Evolutionary conservation across 2,797 vertebrate genomes (phyloP), one percentile per base, ranked within the genome.

Genomic region (Onychomys leucogaster): DNA sequence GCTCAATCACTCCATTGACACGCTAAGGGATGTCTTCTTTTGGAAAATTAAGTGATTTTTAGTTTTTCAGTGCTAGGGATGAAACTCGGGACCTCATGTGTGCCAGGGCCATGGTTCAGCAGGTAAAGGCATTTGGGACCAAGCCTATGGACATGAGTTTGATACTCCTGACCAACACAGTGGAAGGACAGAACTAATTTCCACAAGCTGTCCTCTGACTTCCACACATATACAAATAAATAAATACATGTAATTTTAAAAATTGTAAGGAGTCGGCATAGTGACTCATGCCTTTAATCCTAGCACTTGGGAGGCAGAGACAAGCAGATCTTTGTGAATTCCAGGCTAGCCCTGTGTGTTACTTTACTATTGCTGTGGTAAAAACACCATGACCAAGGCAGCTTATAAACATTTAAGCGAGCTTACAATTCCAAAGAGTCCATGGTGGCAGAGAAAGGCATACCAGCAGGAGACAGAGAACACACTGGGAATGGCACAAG

Each of bases 1-100:
- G 32, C 37, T 94, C 77, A 89, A 0, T 43, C 13, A 41, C 78
- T 81, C 94, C 82, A 69, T 49, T 52, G 46, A 87, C 92, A 95
- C 69, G n/a, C 78, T 94, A 92, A 67, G 78, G 65, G 43, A 82
- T 10, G 49, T 9, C 55, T 29, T 67, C 34, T 89, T 89, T 73
- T 73, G 6, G 17, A 80, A 94, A 61, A 57, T 29, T 46, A 61
- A 61, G 14, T 32, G 43, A 43, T 14, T 67, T 81, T 69, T 73
- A 57, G 82, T 75, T 73, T 61, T 75, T 13, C 21, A 75, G 90
- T 73, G 67, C 21, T 63, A 32, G 55, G 19, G 43, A 63, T 82
- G 55, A 21, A 89, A 82, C 19, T n/a, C 5, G 37, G 76, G 55
- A 57, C 37, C 6, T 80, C 49, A 17, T 61, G 13, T 12, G 10